These are phyloP conservation scores for Dryococelus australis DNA, from an alignment of 2,888 invertebrate species.

Conservation along the genomic window DNA sequence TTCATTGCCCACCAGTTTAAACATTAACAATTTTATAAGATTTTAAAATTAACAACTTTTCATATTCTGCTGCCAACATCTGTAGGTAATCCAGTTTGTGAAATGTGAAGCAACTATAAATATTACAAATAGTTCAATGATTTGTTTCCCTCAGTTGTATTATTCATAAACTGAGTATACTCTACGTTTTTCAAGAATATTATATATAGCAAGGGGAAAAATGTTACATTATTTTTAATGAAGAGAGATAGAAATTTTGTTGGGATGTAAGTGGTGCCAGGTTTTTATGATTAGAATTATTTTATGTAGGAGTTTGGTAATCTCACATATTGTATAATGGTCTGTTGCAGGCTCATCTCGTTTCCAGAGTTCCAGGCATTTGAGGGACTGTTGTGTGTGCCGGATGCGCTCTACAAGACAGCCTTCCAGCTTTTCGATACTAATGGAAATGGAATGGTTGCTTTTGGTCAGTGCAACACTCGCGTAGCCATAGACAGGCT, in stretches of 20 bases:
- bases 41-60: too few relatives aligned
- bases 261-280: not conserved
- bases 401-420: constrained; percentile 96
- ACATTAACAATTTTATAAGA: too few relatives aligned
- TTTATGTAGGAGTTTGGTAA: not conserved
- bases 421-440: constrained; percentile 99
- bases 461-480: constrained; percentile 81
- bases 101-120: too few relatives aligned
- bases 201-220: not conserved
- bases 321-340: not conserved
- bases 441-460: constrained; percentile 95
- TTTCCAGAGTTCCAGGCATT: constrained; percentile 98
- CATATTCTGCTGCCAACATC: too few relatives aligned
- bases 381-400: constrained; percentile 94
- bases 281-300: not conserved
- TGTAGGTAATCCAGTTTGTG: too few relatives aligned
- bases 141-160: too few relatives aligned
- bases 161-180: too few relatives aligned
- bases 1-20: too few relatives aligned
- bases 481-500: too few relatives aligned
- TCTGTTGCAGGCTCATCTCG: constrained; percentile 74
- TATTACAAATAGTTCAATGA: too few relatives aligned
- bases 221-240: not conserved
- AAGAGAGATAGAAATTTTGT: not conserved
- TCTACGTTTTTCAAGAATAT: too few relatives aligned